A percentile compares a stretch with the other conserved stretches of the same genome.
Evolutionary conservation across 2,888 invertebrate species (phyloP).

Genomic region (Oxytorus armatus): DNA sequence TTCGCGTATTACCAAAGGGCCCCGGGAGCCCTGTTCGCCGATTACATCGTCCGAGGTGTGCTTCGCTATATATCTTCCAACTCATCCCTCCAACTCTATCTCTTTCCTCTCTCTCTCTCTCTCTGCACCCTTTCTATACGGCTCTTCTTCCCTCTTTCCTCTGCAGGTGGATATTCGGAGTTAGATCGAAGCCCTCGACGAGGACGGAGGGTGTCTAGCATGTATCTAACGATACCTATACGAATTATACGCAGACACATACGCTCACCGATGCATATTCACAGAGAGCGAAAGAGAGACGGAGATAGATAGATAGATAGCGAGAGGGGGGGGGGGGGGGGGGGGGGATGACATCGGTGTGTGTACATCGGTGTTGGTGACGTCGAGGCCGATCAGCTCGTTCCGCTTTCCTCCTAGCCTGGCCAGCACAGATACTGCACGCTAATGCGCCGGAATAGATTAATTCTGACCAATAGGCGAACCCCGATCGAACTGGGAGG

Average conservation of each 20-base stretch:
- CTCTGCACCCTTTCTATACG: conserved; percentile 36
- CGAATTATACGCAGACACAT: conserved; percentile 61
- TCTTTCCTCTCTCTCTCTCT: conserved; percentile 49
- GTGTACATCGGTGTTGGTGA: conserved; percentile 38
- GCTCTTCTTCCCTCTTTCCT: conserved; percentile 38
- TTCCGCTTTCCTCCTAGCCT: conserved; percentile 69
- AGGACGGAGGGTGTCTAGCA: conserved; percentile 70
- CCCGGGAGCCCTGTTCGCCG: conserved; percentile 64
- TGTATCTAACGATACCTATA: conserved; percentile 61
- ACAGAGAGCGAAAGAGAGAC: conserved; percentile 33
- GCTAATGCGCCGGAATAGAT: conserved; percentile 84
- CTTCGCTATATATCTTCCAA: conserved; percentile 54
- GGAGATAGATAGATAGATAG: conserved; percentile 21
- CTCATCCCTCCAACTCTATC: conserved; percentile 39
- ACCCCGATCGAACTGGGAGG: conserved; percentile 82
- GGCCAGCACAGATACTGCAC: conserved; percentile 79
- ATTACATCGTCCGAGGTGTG: conserved; percentile 65
- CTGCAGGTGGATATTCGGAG: conserved; percentile 55
- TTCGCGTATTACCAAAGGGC: conserved; percentile 63
- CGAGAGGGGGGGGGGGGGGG: conserved; percentile 18
- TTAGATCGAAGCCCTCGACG: conserved; percentile 53
- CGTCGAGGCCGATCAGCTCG: conserved; percentile 58
- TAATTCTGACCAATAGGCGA: conserved; percentile 84
- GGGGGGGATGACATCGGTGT: conserved; percentile 5
- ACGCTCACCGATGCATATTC: neutral